A percentile compares a stretch with the other conserved stretches of the same genome.
Evolutionary conservation across 2,113 vertebrate species (phyloP).

Genomic region (Odocoileus hemionus): DNA sequence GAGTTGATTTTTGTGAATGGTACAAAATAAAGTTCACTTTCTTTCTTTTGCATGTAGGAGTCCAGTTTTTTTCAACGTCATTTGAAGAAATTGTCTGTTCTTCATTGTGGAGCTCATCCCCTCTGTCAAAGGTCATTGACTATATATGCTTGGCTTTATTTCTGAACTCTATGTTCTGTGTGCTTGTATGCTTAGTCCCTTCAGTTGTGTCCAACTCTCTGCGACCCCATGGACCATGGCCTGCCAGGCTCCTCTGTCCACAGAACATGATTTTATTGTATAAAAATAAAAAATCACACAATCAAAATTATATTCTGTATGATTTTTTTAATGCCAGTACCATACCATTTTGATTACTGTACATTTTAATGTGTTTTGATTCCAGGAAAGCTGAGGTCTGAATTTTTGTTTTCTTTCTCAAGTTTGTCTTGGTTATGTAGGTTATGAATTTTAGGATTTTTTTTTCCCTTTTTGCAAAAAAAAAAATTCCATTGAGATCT

Average conservation of each 20-base stretch:
- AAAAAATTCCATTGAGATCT: neutral
- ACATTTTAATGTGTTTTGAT: neutral
- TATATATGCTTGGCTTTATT: neutral
- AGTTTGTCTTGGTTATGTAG: neutral
- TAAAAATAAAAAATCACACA: neutral
- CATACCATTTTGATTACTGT: neutral
- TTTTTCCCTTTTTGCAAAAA: neutral
- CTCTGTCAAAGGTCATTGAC: neutral
- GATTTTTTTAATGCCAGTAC: neutral
- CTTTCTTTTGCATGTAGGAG: neutral
- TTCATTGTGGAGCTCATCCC: fast-evolving
- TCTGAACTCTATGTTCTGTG: neutral
- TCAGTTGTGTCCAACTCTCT: neutral
- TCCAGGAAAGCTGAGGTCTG: neutral
- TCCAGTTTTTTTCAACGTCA: neutral
- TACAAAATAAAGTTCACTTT: neutral
- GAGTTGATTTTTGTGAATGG: neutral
- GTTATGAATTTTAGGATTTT: neutral
- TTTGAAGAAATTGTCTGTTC: neutral
- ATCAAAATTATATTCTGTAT: neutral
- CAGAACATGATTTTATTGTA: neutral
- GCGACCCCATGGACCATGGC: neutral
- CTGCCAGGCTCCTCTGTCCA: neutral
- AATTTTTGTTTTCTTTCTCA: neutral
- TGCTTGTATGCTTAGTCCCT: neutral